Percentiles rank a stretch among this genome's conserved stretches.
Evolutionary conservation across 2,113 vertebrate genomes (phyloP).

Genomic region (Excalfactoria chinensis): DNA sequence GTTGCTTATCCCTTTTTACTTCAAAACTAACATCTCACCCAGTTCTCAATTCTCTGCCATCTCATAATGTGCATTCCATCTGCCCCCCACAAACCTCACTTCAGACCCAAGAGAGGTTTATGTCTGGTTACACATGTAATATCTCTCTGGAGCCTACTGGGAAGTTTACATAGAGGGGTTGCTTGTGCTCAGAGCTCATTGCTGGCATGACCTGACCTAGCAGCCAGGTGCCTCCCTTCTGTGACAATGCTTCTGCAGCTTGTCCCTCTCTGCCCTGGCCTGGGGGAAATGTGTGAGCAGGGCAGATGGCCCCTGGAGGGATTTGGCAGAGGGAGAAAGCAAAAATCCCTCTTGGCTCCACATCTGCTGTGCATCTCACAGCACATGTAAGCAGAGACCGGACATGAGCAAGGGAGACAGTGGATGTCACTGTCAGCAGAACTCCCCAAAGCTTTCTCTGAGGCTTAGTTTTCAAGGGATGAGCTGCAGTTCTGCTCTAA

Average conservation of each 20-base stretch:
- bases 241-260: background rate
- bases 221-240: background rate
- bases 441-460: background rate
- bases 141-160: background rate
- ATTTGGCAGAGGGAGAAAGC: background rate
- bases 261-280: background rate
- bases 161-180: background rate
- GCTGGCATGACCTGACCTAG: rapidly evolving
- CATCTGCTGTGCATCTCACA: background rate
- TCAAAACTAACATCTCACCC: background rate
- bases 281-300: background rate
- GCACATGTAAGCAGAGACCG: background rate
- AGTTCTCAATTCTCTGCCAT: rapidly evolving
- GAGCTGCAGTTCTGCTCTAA: background rate
- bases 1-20: background rate
- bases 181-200: background rate
- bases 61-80: background rate
- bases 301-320: background rate
- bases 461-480: background rate
- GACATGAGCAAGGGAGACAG: background rate
- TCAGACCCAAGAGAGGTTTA: background rate
- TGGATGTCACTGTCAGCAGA: background rate
- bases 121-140: background rate
- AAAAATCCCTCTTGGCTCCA: background rate
- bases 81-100: background rate